Evolutionary conservation across 1,140 invertebrate species (phyloP).

Genomic region (Acyrthosiphon pisum): DNA sequence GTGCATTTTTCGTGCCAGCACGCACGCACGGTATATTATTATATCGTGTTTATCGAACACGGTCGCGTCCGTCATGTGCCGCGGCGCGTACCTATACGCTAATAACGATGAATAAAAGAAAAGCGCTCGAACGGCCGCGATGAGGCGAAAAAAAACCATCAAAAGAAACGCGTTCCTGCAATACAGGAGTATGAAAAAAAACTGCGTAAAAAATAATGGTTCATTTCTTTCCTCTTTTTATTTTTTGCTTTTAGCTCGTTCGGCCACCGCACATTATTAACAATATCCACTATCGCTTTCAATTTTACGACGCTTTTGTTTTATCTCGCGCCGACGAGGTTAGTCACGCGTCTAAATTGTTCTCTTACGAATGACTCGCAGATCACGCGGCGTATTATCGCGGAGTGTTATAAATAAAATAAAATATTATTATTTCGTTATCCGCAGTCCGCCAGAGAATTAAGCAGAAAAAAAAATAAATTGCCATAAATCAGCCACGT

Average conservation of each 20-base stretch:
- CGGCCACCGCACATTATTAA: background rate
- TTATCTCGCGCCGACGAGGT: background rate
- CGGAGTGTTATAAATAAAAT: background rate
- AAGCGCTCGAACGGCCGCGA: background rate
- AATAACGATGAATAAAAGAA: background rate
- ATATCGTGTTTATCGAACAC: constrained; percentile 12
- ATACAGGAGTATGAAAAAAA: background rate
- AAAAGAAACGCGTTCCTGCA: background rate
- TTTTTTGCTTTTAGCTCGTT: background rate
- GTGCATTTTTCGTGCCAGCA: background rate
- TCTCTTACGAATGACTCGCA: background rate
- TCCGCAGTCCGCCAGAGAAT: background rate
- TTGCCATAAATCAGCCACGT: background rate
- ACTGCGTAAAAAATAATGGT: background rate
- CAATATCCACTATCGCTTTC: constrained; percentile 3
- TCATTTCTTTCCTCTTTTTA: background rate
- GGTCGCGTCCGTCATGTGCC: background rate
- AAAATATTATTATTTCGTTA: background rate
- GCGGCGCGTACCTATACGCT: background rate
- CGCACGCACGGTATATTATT: background rate
- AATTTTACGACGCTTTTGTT: constrained; percentile 27
- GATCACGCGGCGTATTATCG: background rate
- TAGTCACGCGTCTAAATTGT: background rate
- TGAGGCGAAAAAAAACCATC: constrained; percentile 1
- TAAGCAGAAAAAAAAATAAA: background rate